A percentile compares a stretch with the other conserved stretches of the same genome.
Conservation (phyloP, 2,888 invertebrate genomes). For the Belgica antarctica region DNA sequence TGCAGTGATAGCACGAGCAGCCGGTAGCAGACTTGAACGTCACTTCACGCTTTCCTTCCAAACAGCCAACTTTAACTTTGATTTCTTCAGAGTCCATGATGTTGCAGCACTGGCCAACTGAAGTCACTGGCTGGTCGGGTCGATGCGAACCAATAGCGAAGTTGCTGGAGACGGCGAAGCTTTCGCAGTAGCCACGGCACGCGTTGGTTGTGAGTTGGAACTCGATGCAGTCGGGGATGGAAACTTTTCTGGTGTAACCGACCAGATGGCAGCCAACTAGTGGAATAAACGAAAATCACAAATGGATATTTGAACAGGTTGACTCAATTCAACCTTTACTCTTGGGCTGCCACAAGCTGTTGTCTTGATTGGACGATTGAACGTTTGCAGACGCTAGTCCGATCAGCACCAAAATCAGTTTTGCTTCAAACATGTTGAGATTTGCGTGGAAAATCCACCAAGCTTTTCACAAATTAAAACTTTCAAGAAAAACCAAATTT, state of each 20-base stretch:
- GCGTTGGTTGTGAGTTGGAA: conserved; percentile 84
- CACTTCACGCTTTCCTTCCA: conserved; percentile 73
- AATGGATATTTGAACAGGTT: too few species aligned
- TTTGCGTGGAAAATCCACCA: neutral
- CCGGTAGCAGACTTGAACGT: conserved; percentile 79
- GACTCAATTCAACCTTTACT: neutral
- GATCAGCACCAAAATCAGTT: neutral
- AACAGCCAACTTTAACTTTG: conserved; percentile 71
- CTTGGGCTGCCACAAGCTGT: neutral
- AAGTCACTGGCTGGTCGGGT: conserved; percentile 51
- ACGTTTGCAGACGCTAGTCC: neutral
- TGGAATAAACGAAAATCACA: too few species aligned
- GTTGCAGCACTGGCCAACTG: conserved; percentile 84
- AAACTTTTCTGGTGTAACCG: conserved; percentile 75
- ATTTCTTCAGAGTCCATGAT: conserved; percentile 86
- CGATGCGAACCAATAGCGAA: conserved; percentile 56
- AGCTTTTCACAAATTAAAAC: neutral
- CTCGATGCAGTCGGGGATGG: conserved; percentile 80
- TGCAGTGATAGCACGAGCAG: conserved; percentile 84
- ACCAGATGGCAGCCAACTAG: conserved; percentile 32
- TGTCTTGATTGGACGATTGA: neutral
- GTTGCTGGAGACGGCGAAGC: conserved; percentile 78
- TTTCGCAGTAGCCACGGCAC: conserved; percentile 83
- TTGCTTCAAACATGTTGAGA: too few species aligned
- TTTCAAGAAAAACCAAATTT: neutral